Evolutionary conservation across 2,888 invertebrate species (phyloP), one percentile per base, ranked within the genome.

Genomic region (Erebia ligea): DNA sequence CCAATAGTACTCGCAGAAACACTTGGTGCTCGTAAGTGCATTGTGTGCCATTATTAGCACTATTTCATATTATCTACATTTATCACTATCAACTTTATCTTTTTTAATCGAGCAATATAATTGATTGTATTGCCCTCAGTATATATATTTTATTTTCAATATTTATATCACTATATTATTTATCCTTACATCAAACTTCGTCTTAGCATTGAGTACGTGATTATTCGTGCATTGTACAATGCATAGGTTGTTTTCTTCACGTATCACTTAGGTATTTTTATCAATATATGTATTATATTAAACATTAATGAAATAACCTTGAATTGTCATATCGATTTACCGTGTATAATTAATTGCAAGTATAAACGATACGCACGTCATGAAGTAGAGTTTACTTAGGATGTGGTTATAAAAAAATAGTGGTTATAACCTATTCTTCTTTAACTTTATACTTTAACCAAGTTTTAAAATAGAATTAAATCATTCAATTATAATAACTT

Each of bases 11-110:
- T 70, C 92, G 94, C 79, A 87, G 94, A 77, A 94, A 94, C 86
- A 93, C 94, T 79, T 94, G 94, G 94, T 93, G 93, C 87, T 89
- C 93, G 94, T 94, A 89, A 76, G 76, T 76, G 70, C 58, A 45
- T 67, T 17, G 64, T 64, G 66, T 63, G 48, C 48, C 63, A 62
- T 69, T 70, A 48, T 58, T 68, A 69, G 34, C 34, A 42, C n/a
- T 57, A 59, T 42, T 57, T 59, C 62, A 70, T 50, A 34, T 34
- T 34, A 25, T 61, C 67, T 17, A 34, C 45, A 40, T 71, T 66
- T 59, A 52, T 57, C 17, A 58, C 56, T 70, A 70, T 72, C 59
- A 59, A 17, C 71, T 68, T 65, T 68, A 69, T 72, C 72, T 45
- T n/a, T n/a, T 57, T 25, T 45, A 54, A 67, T 67, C 34, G 57